Conservation (phyloP, 2,113 vertebrate species). For the Rhabdornis inornatus region DNA sequence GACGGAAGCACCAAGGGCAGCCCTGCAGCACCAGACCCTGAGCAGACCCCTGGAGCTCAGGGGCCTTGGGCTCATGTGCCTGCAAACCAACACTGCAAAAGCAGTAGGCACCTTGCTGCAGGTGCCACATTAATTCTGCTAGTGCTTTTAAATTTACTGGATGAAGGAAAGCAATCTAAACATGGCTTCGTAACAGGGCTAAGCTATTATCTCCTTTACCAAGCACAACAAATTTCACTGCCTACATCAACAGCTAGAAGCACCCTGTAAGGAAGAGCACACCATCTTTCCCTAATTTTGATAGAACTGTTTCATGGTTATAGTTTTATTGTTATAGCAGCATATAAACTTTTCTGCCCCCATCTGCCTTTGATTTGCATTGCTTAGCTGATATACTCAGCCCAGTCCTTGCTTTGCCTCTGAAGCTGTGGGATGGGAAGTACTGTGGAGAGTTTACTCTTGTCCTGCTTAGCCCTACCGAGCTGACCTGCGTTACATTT, state of each 20-base stretch:
- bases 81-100: neutral
- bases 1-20: fast-evolving
- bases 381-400: neutral
- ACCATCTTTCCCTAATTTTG: neutral
- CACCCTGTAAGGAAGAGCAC: neutral
- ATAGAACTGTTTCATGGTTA: neutral
- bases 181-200: fast-evolving
- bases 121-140: fast-evolving
- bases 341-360: neutral
- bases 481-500: neutral
- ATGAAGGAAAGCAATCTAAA: neutral
- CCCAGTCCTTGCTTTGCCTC: neutral
- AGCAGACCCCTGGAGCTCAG: too few relatives aligned
- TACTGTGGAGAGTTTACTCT: neutral
- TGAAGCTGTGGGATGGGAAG: neutral
- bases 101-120: neutral
- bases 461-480: fast-evolving
- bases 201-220: neutral
- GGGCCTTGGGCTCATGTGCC: fast-evolving
- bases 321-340: constrained; percentile 6
- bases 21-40: neutral
- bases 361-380: constrained; percentile 20
- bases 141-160: neutral
- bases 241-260: neutral
- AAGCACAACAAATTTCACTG: neutral